Evolutionary conservation across 1,140 invertebrate genomes (phyloP), one percentile per base, ranked within the genome.

Genomic region (Mamestra configurata): DNA sequence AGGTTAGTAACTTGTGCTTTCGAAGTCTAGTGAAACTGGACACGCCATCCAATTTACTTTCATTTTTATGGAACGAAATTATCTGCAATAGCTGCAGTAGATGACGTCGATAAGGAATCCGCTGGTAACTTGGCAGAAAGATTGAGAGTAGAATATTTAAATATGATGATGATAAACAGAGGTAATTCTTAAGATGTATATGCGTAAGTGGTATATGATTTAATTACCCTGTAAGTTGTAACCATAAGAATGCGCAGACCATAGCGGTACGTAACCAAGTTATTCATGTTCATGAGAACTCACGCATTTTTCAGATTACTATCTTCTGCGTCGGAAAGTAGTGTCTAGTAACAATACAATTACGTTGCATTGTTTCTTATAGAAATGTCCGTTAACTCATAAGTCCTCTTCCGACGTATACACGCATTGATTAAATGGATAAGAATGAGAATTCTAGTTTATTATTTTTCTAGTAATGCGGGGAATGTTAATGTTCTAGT

Each of bases 261-360:
- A 59, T 64, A 64, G 31, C 59, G 10, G 31, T 37, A 70, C 22
- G 20, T 46, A 35, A 61, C 31, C 4, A 24, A 49, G 4, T 46
- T 49, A 24, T 46, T 24, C 66, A 18, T 46, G 66, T 27, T 49
- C 59, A 64, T 64, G 43, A 27, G 43, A 68, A 49, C 40, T 22
- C 66, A 70, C 66, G 66, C 66, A 46, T 70, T 46, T 70, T 49
- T 70, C 35, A 70, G 66, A 70, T 70, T n/a, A 70, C 20, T 24
- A 70, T 70, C 66, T n/a, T 70, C 7, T 27, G 15, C 4, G 27
- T 8, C 49, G 40, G 22, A 70, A 24, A 20, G 18, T 15, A 46
- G 40, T 68, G 5, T 35, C 11, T 15, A 68, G 40, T 68, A 61
- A 68, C 64, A 46, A 68, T 68, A 64, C 59, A 70, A 70, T 70